Percentiles rank a stretch among this genome's conserved stretches.
Evolutionary conservation across 2,888 invertebrate species (phyloP).

Genomic region (Apantesis nais): DNA sequence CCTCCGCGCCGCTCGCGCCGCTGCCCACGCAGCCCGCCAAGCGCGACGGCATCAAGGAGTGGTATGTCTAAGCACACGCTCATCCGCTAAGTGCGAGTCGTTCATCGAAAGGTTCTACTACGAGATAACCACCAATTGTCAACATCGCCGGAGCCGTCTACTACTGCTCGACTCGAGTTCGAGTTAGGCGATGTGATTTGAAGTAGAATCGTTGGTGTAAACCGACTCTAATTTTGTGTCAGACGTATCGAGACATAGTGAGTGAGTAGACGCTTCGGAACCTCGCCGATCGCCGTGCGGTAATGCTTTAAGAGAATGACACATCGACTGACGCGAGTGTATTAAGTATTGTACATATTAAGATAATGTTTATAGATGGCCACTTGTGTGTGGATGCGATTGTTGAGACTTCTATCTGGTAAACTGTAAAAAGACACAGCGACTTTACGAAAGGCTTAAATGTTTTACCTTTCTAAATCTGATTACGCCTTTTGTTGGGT

Average conservation of each 20-base stretch:
- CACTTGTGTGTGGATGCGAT: constrained; percentile 73
- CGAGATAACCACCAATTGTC: neutral
- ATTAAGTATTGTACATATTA: constrained; percentile 81
- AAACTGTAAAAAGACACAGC: constrained; percentile 28
- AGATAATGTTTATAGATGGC: constrained; percentile 66
- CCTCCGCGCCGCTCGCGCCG: constrained; percentile 81
- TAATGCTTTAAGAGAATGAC: constrained; percentile 61
- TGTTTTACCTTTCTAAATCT: neutral
- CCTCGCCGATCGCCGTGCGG: constrained; percentile 39
- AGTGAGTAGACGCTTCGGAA: constrained; percentile 46
- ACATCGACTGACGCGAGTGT: constrained; percentile 82
- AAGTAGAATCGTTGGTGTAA: constrained; percentile 8
- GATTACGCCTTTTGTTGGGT: neutral
- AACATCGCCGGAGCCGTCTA: neutral
- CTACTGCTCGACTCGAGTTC: neutral
- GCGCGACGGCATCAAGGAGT: constrained; percentile 97
- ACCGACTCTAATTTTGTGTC: constrained; percentile 27
- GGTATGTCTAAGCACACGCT: constrained; percentile 91
- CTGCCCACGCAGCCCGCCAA: constrained; percentile 87
- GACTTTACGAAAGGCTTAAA: neutral
- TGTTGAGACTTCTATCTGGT: constrained; percentile 47
- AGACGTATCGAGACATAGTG: constrained; percentile 46
- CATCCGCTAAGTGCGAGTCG: constrained; percentile 8
- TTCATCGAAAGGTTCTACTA: constrained; percentile 6
- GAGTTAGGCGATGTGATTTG: neutral